phyloP scores from a whole-genome alignment of 2,797 vertebrate genomes.

The Alfaro cultratus region DNA sequence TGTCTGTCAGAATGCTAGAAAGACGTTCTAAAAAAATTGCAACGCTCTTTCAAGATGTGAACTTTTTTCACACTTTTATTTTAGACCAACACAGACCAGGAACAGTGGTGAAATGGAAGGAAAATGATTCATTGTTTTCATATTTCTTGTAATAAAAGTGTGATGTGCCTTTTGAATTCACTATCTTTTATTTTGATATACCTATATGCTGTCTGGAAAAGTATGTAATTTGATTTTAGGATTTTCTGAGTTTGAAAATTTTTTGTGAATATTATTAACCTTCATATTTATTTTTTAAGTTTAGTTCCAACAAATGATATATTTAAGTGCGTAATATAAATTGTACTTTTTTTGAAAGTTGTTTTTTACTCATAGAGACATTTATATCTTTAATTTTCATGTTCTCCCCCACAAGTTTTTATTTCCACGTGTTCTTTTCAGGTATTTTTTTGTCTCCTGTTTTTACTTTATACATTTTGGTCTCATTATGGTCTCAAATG shows the following conservation, averaged over 20 bases:
- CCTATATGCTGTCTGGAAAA: not conserved
- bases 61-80: not conserved
- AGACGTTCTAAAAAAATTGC: not conserved
- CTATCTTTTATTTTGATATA: not conserved
- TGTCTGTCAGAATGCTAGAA: not conserved
- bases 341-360: no score
- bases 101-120: not conserved
- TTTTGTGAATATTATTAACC: not conserved
- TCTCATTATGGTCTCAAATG: no score
- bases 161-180: not conserved
- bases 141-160: not conserved
- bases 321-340: no score
- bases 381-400: no score
- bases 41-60: not conserved
- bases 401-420: no score
- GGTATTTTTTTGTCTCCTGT: no score
- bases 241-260: not conserved
- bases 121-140: not conserved
- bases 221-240: not conserved
- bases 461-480: no score
- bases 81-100: not conserved
- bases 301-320: no score
- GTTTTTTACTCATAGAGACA: no score
- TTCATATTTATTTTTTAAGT: no score
- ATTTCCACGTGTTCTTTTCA: no score